Conservation (phyloP, 92 coral and sea anemone species). For the Umimayanthus chanpuru region DNA sequence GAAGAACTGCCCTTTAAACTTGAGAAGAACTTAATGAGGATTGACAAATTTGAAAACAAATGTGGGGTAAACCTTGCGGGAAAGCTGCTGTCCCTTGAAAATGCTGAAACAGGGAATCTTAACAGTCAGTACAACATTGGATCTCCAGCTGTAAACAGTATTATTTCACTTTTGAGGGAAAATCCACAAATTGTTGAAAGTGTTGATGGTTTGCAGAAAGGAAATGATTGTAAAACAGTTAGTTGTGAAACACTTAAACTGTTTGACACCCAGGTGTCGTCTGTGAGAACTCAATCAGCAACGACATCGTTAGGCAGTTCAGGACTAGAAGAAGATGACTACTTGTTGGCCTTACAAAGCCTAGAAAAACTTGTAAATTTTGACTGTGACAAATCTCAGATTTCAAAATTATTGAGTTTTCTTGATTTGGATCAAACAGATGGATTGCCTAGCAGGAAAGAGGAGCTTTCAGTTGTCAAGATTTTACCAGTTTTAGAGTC, state of each 20-base stretch:
- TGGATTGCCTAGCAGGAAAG: background rate
- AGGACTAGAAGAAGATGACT: background rate
- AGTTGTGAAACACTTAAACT: slow-evolving; percentile 48
- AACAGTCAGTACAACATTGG: slow-evolving; percentile 36
- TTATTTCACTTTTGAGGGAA: slow-evolving; percentile 65
- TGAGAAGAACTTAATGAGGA: slow-evolving; percentile 14
- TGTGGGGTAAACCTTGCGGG: slow-evolving; percentile 64
- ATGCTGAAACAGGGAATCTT: slow-evolving; percentile 42
- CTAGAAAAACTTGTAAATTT: slow-evolving; percentile 33
- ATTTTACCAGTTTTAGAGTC: slow-evolving; percentile 72
- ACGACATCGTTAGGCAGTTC: background rate
- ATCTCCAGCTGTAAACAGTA: slow-evolving; percentile 47
- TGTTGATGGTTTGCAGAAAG: background rate
- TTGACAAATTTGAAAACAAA: background rate
- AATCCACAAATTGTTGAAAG: slow-evolving; percentile 1
- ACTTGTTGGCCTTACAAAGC: slow-evolving; percentile 21
- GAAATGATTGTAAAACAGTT: slow-evolving; percentile 32
- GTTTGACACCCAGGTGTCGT: slow-evolving; percentile 56
- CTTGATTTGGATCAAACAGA: slow-evolving; percentile 20
- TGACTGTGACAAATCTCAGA: background rate
- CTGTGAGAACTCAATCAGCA: slow-evolving; percentile 4
- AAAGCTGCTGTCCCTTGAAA: slow-evolving; percentile 61
- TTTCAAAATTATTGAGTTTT: background rate
- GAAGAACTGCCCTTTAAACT: background rate
- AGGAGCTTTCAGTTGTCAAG: slow-evolving; percentile 44